phyloP scores from a whole-genome alignment of 2,113 vertebrate genomes.

The Rhynchopsitta pachyrhyncha region DNA sequence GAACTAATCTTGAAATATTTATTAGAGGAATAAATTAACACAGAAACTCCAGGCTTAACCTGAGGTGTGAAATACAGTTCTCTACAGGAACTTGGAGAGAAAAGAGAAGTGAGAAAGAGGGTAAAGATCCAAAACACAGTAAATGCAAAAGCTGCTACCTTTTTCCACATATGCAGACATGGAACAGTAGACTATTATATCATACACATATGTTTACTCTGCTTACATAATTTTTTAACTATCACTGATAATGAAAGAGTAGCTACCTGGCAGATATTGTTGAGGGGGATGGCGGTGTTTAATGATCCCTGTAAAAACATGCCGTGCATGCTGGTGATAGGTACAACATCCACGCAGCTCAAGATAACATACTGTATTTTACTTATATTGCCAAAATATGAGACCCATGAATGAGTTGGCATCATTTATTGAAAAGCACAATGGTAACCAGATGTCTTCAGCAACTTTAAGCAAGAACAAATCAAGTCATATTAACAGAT shows the following conservation, averaged over 20 bases:
- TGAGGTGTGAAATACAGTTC: not conserved
- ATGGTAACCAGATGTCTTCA: not conserved
- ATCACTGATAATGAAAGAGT: not conserved
- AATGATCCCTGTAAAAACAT: not conserved
- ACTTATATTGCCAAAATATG: not conserved
- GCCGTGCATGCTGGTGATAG: not conserved
- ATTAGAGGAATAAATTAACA: constrained; percentile 23
- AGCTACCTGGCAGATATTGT: not conserved
- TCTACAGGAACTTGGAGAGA: not conserved
- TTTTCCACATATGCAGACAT: not conserved
- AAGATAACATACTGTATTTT: not conserved
- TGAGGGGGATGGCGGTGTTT: not conserved
- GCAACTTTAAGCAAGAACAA: not conserved
- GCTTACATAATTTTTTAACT: not conserved
- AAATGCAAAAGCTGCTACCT: not conserved
- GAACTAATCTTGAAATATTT: constrained; percentile 1
- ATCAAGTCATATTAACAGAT: not conserved
- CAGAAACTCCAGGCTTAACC: not conserved
- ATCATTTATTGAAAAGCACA: not conserved
- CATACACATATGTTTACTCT: not conserved
- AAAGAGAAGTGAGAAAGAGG: not conserved
- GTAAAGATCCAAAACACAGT: not conserved
- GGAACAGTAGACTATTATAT: not conserved
- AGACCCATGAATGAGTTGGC: not conserved
- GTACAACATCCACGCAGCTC: not conserved